These are phyloP conservation scores for Cetoscarus ocellatus DNA, from an alignment of 2,797 vertebrate genomes.

Conservation along the genomic window DNA sequence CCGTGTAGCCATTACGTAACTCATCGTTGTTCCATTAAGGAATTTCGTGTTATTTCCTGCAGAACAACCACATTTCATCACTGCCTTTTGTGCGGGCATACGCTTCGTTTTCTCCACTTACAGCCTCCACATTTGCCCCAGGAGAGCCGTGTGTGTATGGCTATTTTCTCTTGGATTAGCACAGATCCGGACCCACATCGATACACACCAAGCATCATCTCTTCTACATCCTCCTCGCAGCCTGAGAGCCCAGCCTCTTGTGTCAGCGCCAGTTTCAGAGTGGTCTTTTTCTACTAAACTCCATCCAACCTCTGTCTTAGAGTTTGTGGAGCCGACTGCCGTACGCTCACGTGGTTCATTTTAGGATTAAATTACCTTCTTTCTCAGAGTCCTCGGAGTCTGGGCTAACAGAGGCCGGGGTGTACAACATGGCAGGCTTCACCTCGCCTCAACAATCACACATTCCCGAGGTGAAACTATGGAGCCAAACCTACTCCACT, in stretches of 20 bases:
- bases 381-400: slow-evolving; percentile 7
- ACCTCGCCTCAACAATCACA: slow-evolving; percentile 34
- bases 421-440: slow-evolving; percentile 23
- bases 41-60: slow-evolving; percentile 59
- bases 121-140: slow-evolving; percentile 37
- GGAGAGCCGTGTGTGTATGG: slow-evolving; percentile 41
- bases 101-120: slow-evolving; percentile 52
- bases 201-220: slow-evolving; percentile 28
- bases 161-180: slow-evolving; percentile 58
- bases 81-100: slow-evolving; percentile 46
- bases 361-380: slow-evolving; percentile 46
- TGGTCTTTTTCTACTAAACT: slow-evolving; percentile 39
- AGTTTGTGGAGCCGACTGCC: not conserved
- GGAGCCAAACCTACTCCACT: not conserved
- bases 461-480: slow-evolving; percentile 8
- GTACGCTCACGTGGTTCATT: slow-evolving; percentile 27
- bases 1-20: slow-evolving; percentile 51
- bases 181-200: slow-evolving; percentile 34
- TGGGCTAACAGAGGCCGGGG: not conserved
- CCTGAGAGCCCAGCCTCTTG: slow-evolving; percentile 32
- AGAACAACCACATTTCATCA: slow-evolving; percentile 63
- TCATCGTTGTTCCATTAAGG: slow-evolving; percentile 51
- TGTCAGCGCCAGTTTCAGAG: slow-evolving; percentile 38
- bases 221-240: slow-evolving; percentile 15
- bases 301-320: slow-evolving; percentile 11